Percentiles rank a stretch among this genome's conserved stretches.
Evolutionary conservation across 1,140 invertebrate species (phyloP).

Genomic region (Neoseiulus cucumeris): DNA sequence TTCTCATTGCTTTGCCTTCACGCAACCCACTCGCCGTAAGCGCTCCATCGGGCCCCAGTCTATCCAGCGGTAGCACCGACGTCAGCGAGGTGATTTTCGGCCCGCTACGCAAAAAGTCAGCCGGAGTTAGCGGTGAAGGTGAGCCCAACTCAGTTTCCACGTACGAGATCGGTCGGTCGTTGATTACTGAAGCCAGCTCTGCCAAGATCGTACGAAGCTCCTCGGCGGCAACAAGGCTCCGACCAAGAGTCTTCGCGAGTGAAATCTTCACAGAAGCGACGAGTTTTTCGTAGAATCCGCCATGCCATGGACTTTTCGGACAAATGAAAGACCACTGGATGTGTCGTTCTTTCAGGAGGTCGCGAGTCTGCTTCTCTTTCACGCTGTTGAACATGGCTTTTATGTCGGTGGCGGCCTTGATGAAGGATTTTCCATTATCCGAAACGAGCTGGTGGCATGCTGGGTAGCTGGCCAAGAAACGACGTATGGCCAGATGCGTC

Average conservation of each 20-base stretch:
- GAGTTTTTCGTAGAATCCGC: constrained; percentile 1
- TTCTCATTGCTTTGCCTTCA: too few species aligned
- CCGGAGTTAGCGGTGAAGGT: constrained; percentile 19
- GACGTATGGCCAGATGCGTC: too few species aligned
- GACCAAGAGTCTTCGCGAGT: neutral
- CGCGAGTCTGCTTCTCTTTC: neutral
- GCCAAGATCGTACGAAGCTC: constrained; percentile 17
- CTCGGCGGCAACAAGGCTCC: neutral
- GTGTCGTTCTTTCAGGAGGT: neutral
- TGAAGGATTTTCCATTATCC: constrained; percentile 6
- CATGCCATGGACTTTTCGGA: neutral
- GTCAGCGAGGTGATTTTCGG: too few species aligned
- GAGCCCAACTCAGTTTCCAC: constrained; percentile 21
- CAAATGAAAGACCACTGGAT: constrained; percentile 7
- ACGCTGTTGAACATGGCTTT: neutral
- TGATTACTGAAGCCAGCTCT: constrained; percentile 19
- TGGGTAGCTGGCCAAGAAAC: too few species aligned
- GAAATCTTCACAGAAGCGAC: neutral
- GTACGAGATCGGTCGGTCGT: constrained; percentile 20
- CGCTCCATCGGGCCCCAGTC: too few species aligned
- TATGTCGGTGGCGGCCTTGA: neutral
- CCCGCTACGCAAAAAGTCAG: constrained; percentile 19
- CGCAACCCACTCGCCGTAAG: too few species aligned
- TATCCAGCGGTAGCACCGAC: too few species aligned
- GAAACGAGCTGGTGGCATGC: neutral